These are phyloP conservation scores for Chaenogobius annularis DNA, from an alignment of 2,113 vertebrate genomes.

Conservation along the genomic window DNA sequence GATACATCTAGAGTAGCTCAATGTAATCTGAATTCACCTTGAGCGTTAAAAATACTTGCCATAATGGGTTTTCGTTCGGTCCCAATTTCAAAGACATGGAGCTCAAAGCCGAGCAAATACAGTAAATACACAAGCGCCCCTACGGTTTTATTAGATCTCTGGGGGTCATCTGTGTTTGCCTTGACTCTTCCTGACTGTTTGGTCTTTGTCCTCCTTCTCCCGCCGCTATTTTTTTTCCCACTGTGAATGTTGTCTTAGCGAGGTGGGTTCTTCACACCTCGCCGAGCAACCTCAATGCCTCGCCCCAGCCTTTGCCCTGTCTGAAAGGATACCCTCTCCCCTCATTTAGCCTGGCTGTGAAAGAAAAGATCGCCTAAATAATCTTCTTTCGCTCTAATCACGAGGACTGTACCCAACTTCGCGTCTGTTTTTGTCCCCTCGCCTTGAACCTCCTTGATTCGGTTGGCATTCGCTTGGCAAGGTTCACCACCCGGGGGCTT, in stretches of 20 bases:
- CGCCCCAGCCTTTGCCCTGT: slow-evolving; percentile 63
- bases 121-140: slow-evolving; percentile 18
- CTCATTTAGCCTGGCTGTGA: slow-evolving; percentile 60
- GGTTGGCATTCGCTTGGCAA: slow-evolving; percentile 64
- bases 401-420: slow-evolving; percentile 44
- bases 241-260: slow-evolving; percentile 62
- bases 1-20: no score
- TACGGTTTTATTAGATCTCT: slow-evolving; percentile 15
- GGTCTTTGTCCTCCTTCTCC: slow-evolving; percentile 40
- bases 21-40: no score
- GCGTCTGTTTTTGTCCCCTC: slow-evolving; percentile 63
- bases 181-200: slow-evolving; percentile 28
- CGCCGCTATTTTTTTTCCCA: slow-evolving; percentile 35
- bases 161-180: slow-evolving; percentile 33
- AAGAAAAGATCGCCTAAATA: slow-evolving; percentile 65
- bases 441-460: slow-evolving; percentile 70
- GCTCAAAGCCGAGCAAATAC: slow-evolving; percentile 11
- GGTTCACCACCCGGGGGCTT: slow-evolving; percentile 68
- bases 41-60: no score
- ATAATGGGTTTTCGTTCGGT: no score
- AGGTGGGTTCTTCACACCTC: slow-evolving; percentile 70
- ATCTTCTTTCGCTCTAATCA: slow-evolving; percentile 73
- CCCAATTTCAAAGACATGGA: neutral
- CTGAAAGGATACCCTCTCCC: slow-evolving; percentile 67
- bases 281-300: slow-evolving; percentile 67